Base-by-base conservation (phyloP, 1,140 invertebrate species). In the Samia ricini region DNA sequence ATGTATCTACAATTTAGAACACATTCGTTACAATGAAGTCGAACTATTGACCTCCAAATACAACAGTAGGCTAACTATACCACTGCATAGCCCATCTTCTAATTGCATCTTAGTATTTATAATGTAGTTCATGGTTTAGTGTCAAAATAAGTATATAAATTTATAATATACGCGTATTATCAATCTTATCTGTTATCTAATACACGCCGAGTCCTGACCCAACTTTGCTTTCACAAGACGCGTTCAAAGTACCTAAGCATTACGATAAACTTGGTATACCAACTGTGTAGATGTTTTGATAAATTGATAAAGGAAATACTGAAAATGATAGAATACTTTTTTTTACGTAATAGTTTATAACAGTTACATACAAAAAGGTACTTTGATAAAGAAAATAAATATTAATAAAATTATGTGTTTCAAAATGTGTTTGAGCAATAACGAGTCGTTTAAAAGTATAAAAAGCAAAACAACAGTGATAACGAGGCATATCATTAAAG, bases 401-500 rank as follows among this genome's bases (percentile, higher is more conserved):
- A 3, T 12, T 42, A 21, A 12, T 36, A 8, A 57, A 36, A 57
- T 33, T 19, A 19, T 42, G 18, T 19, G 12, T 56, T 26, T 33
- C 5, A 33, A 26, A n/a, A 56, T 56, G 19, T 8, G 24, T 56
- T 3, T 58, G 5, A 42, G 33, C 8, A 56, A 26, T 42, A 42
- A 22, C 23, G 26, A 15, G 10, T 20, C n/a, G 10, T 33, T 8
- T 18, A 23, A 50, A 59, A 49, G 57, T 22, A 59, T 49, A n/a
- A 8, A n/a, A n/a, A 59, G 22, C 36, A 57, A 57, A 57, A 49
- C 36, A 59, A 50, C 51, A 36, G 68, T 77, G 82, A 87, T 89
- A 86, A 86, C 78, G 79, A 87, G 83, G 79, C 76, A 79, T 86
- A 83, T 87, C 76, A 85, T 83, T 81, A 76, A n/a, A 59, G 74